Percentiles rank a stretch among this genome's conserved stretches.
Evolutionary conservation across 92 coral and sea anemone species (phyloP).

Genomic region (Isaurus tuberculatus): DNA sequence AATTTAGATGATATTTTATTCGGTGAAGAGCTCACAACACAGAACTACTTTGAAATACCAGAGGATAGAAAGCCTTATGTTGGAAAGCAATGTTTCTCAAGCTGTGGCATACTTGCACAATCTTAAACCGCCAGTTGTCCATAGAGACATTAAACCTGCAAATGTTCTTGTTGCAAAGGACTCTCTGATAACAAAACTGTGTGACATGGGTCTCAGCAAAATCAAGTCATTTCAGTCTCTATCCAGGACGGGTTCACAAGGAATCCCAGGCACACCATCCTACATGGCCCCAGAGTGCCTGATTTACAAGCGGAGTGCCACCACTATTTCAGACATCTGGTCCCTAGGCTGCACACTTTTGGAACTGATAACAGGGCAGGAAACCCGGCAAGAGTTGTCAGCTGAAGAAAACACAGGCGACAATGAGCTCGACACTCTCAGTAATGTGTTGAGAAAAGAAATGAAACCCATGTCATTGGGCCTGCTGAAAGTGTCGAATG

Average conservation of each 20-base stretch:
- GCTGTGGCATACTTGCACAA: constrained; percentile 50
- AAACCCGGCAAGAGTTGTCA: constrained; percentile 56
- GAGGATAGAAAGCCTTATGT: constrained; percentile 31
- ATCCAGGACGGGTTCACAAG: constrained; percentile 43
- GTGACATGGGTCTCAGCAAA: constrained; percentile 54
- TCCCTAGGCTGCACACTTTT: constrained; percentile 55
- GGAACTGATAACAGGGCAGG: constrained; percentile 58
- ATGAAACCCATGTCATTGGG: constrained; percentile 26
- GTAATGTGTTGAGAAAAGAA: constrained; percentile 40
- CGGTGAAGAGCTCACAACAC: constrained; percentile 26
- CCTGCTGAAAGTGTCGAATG: constrained; percentile 13
- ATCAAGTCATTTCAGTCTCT: constrained; percentile 36
- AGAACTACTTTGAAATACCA: constrained; percentile 24
- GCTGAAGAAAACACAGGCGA: constrained; percentile 33
- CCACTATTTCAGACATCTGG: constrained; percentile 67
- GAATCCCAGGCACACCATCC: constrained; percentile 56
- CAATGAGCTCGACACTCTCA: constrained; percentile 24
- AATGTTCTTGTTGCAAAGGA: constrained; percentile 40
- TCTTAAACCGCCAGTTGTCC: constrained; percentile 40
- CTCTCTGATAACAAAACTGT: constrained; percentile 40
- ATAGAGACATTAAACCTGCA: constrained; percentile 49
- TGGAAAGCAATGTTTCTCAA: constrained; percentile 39
- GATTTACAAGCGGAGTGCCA: constrained; percentile 50
- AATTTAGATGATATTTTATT: constrained; percentile 45
- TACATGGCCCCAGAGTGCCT: constrained; percentile 80